A percentile compares a stretch with the other conserved stretches of the same genome.
phyloP scores from a whole-genome alignment of 2,888 invertebrate genomes.

The Caenorhabditis sp. region DNA sequence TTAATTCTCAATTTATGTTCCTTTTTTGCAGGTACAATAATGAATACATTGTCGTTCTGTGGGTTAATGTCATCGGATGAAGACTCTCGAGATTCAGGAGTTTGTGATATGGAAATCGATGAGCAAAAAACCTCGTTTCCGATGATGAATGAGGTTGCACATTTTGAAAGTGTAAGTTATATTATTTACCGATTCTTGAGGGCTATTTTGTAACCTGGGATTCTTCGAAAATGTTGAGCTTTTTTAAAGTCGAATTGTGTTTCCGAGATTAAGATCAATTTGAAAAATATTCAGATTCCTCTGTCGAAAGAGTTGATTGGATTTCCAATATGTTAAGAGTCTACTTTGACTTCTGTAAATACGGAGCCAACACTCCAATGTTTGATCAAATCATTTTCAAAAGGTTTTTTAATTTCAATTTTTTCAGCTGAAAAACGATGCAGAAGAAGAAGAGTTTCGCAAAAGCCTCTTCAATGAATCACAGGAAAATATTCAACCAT shows the following conservation, averaged over 20 bases:
- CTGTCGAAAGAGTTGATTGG: too few relatives aligned
- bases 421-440: background rate
- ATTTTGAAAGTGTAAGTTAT: background rate
- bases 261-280: too few relatives aligned
- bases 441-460: background rate
- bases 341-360: background rate
- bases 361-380: too few relatives aligned
- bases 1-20: background rate
- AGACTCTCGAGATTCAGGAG: conserved; percentile 33
- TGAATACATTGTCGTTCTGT: background rate
- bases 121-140: background rate
- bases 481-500: background rate
- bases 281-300: too few relatives aligned
- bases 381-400: too few relatives aligned
- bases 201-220: too few relatives aligned
- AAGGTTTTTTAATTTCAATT: background rate
- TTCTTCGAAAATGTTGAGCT: too few relatives aligned
- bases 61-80: conserved; percentile 5
- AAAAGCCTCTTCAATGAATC: background rate
- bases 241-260: too few relatives aligned
- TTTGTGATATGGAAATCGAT: conserved; percentile 25
- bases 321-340: background rate
- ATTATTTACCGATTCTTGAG: too few relatives aligned
- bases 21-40: background rate
- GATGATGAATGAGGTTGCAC: background rate